Evolutionary conservation across 2,888 invertebrate genomes (phyloP).

Genomic region (Leucophenga montana): DNA sequence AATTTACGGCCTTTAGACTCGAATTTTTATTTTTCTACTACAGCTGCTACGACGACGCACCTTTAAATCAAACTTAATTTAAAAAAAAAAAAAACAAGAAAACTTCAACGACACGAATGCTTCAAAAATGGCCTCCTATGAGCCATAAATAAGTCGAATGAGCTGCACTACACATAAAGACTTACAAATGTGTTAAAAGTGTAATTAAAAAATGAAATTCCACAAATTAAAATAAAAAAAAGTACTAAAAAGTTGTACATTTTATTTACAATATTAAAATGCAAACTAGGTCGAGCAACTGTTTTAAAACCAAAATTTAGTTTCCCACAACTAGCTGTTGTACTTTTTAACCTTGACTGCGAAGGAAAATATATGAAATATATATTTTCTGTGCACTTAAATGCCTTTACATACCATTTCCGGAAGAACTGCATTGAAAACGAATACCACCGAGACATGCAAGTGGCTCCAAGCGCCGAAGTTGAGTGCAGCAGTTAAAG

Average conservation of each 20-base stretch:
- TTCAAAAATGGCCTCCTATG: no score
- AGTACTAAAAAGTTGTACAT: constrained; percentile 5
- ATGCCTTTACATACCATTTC: constrained; percentile 50
- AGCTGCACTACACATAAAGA: no score
- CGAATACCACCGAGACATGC: constrained; percentile 23
- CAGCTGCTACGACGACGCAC: no score
- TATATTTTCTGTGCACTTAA: background rate
- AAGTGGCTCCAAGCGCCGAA: constrained; percentile 58
- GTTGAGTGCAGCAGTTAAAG: constrained; percentile 36
- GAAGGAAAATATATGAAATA: background rate
- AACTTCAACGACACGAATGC: no score
- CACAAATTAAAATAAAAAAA: no score
- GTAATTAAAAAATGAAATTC: constrained; percentile 1
- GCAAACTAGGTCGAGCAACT: background rate
- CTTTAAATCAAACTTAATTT: no score
- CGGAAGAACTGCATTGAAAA: constrained; percentile 31
- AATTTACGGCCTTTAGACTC: no score
- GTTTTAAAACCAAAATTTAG: background rate
- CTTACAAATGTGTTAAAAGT: background rate
- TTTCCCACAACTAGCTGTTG: background rate
- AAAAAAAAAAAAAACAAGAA: no score
- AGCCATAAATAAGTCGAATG: constrained; percentile 6
- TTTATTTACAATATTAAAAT: background rate
- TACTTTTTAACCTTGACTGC: constrained; percentile 8
- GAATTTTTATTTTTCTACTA: no score